A percentile compares a stretch with the other conserved stretches of the same genome.
phyloP scores from a whole-genome alignment of 1,140 invertebrate species.

The Phthorimaea operculella region DNA sequence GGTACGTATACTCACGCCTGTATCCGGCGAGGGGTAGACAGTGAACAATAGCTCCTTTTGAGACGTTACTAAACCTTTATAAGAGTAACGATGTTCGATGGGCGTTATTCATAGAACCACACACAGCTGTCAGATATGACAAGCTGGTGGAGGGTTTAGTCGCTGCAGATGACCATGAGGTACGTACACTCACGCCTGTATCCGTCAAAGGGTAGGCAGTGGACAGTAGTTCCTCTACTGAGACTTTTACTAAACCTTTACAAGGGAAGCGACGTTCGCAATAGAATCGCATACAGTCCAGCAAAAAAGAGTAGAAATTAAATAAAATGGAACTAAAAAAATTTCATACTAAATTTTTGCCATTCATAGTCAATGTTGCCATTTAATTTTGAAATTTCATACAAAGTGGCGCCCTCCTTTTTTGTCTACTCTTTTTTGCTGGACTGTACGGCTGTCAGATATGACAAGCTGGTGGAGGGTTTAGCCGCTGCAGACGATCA shows the following conservation, averaged over 20 bases:
- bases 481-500: constrained; percentile 41
- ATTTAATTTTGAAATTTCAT: no score
- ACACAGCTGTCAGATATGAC: constrained; percentile 46
- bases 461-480: constrained; percentile 37
- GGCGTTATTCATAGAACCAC: constrained; percentile 48
- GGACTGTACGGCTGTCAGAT: constrained; percentile 50
- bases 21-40: background rate
- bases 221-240: constrained; percentile 28
- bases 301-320: no score
- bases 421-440: no score
- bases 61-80: constrained; percentile 35
- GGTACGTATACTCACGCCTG: constrained; percentile 19
- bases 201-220: no score
- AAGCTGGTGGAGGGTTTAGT: constrained; percentile 41
- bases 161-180: constrained; percentile 40
- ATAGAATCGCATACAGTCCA: no score
- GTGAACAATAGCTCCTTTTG: constrained; percentile 28
- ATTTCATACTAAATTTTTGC: no score
- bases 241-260: constrained; percentile 34
- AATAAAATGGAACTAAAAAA: no score
- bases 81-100: constrained; percentile 41
- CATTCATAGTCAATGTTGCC: no score
- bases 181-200: constrained; percentile 11
- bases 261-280: constrained; percentile 29
- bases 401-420: no score